Conservation (phyloP, 2,888 invertebrate species). For the Coelopa pilipes region DNA sequence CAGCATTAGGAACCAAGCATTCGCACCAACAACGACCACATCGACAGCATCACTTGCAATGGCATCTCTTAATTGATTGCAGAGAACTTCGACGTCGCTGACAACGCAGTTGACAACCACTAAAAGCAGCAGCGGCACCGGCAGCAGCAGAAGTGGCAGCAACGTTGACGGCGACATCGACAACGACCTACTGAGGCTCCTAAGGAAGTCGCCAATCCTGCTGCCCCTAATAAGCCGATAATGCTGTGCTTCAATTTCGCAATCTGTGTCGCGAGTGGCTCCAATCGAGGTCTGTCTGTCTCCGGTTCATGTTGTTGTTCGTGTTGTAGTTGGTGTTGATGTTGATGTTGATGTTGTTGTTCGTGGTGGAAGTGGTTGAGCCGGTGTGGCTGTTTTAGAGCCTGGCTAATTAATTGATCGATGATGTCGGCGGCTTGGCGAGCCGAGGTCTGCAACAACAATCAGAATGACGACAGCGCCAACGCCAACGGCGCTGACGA, state of each 20-base stretch:
- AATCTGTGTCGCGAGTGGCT: conserved; percentile 8
- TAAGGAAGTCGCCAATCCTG: background rate
- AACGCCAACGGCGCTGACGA: no score
- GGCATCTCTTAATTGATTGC: conserved; percentile 34
- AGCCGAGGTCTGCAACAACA: background rate
- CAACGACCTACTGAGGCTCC: conserved; percentile 12
- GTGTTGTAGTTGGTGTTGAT: background rate
- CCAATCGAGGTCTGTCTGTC: background rate
- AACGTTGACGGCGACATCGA: background rate
- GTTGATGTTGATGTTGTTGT: no score
- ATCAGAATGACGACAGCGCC: no score
- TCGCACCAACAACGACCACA: conserved; percentile 21
- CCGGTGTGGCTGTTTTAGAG: background rate
- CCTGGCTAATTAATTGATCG: conserved; percentile 27
- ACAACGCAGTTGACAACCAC: conserved; percentile 16
- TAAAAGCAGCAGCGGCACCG: background rate
- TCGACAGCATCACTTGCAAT: conserved; percentile 16
- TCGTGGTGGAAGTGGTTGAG: no score
- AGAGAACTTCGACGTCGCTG: background rate
- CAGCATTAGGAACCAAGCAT: no score
- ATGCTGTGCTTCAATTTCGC: conserved; percentile 2
- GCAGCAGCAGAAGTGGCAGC: background rate
- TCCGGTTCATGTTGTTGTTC: background rate
- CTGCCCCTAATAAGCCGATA: conserved; percentile 10
- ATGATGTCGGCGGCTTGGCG: background rate